Conservation (phyloP, 2,113 vertebrate genomes). For the Chlorodrepanis virens region DNA sequence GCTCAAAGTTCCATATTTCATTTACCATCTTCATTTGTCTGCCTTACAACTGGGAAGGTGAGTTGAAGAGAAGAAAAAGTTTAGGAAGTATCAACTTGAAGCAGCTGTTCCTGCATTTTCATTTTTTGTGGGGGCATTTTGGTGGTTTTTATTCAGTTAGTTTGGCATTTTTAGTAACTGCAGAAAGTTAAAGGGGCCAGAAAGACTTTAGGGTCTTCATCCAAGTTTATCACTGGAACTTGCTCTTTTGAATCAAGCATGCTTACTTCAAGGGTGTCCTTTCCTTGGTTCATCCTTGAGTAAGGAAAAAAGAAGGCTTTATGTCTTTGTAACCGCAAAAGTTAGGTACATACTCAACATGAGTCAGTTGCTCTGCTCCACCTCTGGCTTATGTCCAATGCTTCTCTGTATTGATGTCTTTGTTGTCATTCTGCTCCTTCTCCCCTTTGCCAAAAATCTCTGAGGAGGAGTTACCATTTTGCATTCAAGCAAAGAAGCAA, state of each 20-base stretch:
- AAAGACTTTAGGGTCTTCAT: conserved; percentile 8
- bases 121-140: accelerated
- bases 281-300: conserved; percentile 39
- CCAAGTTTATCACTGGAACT: neutral
- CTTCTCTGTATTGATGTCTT: neutral
- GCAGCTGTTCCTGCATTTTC: neutral
- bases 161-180: conserved; percentile 1
- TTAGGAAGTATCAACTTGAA: neutral
- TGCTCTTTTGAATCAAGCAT: neutral
- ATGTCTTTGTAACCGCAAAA: neutral
- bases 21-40: neutral
- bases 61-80: neutral
- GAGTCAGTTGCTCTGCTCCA: neutral
- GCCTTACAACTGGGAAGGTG: neutral
- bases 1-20: neutral
- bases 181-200: neutral
- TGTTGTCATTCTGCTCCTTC: neutral
- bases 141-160: neutral
- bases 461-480: neutral
- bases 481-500: neutral
- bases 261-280: neutral
- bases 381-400: neutral
- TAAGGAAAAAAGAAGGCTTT: neutral
- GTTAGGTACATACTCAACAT: neutral
- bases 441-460: neutral